A percentile compares a stretch with the other conserved stretches of the same genome.
Conservation (phyloP, 2,797 vertebrate species). For the Threskiornis aethiopicus region DNA sequence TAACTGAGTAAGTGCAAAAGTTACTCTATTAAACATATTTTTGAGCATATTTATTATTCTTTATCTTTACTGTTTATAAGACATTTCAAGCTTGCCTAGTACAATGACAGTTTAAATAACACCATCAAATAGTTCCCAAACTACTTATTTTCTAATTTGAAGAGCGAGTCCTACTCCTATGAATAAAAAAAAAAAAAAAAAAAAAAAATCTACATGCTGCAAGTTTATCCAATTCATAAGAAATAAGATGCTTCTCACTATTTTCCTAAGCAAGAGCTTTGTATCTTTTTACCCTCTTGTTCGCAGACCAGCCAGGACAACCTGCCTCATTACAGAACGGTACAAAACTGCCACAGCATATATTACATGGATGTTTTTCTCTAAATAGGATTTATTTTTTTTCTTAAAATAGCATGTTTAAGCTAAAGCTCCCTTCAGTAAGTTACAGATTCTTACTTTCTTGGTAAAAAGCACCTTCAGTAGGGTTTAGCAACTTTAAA, state of each 20-base stretch:
- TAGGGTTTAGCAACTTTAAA: background rate
- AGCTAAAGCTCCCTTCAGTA: background rate
- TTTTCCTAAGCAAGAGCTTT: background rate
- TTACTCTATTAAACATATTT: background rate
- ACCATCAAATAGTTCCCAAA: background rate
- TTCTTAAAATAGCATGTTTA: background rate
- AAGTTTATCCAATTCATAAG: background rate
- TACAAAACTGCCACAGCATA: background rate
- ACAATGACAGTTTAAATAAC: background rate
- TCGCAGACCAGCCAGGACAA: background rate
- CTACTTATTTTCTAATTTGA: background rate
- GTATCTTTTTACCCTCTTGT: background rate
- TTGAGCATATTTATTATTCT: background rate
- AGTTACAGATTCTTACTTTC: background rate
- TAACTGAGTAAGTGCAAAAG: background rate
- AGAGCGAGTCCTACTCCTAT: background rate
- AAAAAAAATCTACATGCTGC: background rate
- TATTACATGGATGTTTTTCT: background rate
- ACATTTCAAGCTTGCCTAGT: background rate
- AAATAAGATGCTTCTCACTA: background rate
- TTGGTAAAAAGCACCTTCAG: background rate
- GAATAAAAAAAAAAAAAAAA: background rate
- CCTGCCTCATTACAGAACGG: background rate
- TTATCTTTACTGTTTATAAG: background rate
- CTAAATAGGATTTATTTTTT: background rate